phyloP scores from a whole-genome alignment of 2,797 vertebrate genomes.

The Oreochromis mossambicus region DNA sequence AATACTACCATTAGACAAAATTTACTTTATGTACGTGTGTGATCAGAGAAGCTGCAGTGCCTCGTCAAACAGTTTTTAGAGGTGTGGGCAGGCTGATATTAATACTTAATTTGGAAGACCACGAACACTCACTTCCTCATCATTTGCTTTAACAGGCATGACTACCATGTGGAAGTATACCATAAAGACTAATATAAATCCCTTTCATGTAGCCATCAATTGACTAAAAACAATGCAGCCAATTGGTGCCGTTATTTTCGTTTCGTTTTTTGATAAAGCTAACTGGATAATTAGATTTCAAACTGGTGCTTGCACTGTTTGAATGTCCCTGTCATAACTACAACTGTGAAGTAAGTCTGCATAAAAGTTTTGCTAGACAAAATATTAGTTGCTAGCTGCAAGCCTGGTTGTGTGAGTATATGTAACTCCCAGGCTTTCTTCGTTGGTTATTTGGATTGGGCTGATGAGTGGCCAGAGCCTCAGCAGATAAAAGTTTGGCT shows the following conservation, averaged over 20 bases:
- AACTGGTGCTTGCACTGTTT: not conserved
- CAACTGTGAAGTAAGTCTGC: not conserved
- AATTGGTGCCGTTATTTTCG: too few relatives aligned
- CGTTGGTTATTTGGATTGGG: not conserved
- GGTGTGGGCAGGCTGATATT: not conserved
- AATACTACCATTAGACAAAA: not conserved
- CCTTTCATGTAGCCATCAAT: too few relatives aligned
- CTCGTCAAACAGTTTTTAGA: not conserved
- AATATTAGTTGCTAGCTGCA: not conserved
- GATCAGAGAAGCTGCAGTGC: not conserved
- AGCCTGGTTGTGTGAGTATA: not conserved
- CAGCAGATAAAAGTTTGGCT: not conserved
- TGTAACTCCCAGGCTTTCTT: not conserved
- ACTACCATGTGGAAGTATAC: too few relatives aligned
- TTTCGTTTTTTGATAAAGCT: rapidly evolving
- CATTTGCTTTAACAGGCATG: too few relatives aligned
- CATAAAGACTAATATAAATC: too few relatives aligned
- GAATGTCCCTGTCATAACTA: not conserved
- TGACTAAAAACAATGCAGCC: too few relatives aligned
- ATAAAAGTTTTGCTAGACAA: not conserved
- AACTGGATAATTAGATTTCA: not conserved
- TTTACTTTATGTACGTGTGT: not conserved
- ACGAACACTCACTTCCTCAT: not conserved
- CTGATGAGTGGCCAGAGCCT: not conserved
- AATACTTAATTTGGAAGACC: not conserved